Base-by-base conservation (phyloP, 1,140 invertebrate genomes). In the Calliphora vicina region DNA sequence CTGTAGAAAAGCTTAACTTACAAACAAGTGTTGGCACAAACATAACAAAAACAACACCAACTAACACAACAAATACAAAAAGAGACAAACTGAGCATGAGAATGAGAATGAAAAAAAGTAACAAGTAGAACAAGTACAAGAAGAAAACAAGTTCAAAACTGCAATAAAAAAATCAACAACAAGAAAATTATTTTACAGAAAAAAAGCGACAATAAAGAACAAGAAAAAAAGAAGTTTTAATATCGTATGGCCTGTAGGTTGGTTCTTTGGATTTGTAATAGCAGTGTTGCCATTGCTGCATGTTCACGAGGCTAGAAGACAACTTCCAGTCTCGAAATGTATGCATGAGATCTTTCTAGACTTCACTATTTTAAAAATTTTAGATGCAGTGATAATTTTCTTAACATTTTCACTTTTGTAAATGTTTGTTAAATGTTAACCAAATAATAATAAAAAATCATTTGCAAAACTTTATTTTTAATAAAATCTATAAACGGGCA, bases 91-190 rank as follows among this genome's bases (percentile, higher is more conserved):
- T n/a, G n/a, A 57, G 6, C 15, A n/a, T n/a, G n/a, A 57, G 50
- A 57, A 57, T 57, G n/a, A n/a, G 17, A 61, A 61, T 1, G 17
- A 61, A 67, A 78, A 78, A 78, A 78, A 78, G 74, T 78, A 78
- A 78, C 74, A 78, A 78, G 74, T 78, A 78, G 74, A 78, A 78
- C 74, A 78, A 78, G 74, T 78, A 43, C 74, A 78, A 43, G 74
- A 78, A 78, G 74, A 43, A 78, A 78, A 78, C 74, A 78, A 78
- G 74, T 78, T 78, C 74, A 78, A 78, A 78, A 78, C 73, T 76
- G 35, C 74, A 78, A 78, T 43, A 78, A 78, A 78, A 78, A 78
- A 20, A 76, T 42, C 73, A 76, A 76, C 29, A 27, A 27, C 23
- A 42, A 42, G 27, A 78, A 20, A 78, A 26, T 23, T 45, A 13